Conservation (phyloP, 1,140 invertebrate species). For the Drosophila repleta region DNA sequence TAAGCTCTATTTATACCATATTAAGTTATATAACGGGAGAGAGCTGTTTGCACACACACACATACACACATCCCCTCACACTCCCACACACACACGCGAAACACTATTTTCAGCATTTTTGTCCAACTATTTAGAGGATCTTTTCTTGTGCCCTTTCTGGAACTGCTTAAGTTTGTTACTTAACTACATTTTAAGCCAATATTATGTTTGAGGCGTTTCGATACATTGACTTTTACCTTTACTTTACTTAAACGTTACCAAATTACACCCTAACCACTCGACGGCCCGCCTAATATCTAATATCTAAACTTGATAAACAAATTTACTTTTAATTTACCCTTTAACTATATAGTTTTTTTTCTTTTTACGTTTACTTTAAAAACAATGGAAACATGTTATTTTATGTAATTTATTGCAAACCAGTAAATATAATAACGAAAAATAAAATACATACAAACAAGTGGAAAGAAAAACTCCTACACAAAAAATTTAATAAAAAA, state of each 20-base stretch:
- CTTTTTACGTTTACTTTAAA: conserved; percentile 52
- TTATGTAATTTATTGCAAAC: conserved; percentile 80
- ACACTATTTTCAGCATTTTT: conserved; percentile 28
- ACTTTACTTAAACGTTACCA: conserved; percentile 20
- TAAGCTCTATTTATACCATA: conserved; percentile 70
- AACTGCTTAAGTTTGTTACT: conserved; percentile 54
- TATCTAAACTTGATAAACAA: conserved; percentile 71
- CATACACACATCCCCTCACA: not conserved
- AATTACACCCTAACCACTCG: conserved; percentile 36
- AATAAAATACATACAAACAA: conserved; percentile 74
- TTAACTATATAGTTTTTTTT: conserved; percentile 46
- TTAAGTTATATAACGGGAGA: conserved; percentile 40
- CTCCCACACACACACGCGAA: not conserved
- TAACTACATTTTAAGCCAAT: conserved; percentile 54
- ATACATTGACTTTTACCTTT: conserved; percentile 44
- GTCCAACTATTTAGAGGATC: conserved; percentile 6
- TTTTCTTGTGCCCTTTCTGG: conserved; percentile 12
- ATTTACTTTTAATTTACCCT: conserved; percentile 74
- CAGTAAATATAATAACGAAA: conserved; percentile 70
- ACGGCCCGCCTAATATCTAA: conserved; percentile 54
- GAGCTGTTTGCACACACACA: conserved; percentile 26
- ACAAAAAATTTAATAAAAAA: conserved; percentile 71
- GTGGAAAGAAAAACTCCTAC: conserved; percentile 61
- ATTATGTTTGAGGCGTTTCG: conserved; percentile 35
- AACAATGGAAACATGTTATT: conserved; percentile 54